Conservation (phyloP, 2,113 vertebrate species). For the Emydocephalus ijimae region DNA sequence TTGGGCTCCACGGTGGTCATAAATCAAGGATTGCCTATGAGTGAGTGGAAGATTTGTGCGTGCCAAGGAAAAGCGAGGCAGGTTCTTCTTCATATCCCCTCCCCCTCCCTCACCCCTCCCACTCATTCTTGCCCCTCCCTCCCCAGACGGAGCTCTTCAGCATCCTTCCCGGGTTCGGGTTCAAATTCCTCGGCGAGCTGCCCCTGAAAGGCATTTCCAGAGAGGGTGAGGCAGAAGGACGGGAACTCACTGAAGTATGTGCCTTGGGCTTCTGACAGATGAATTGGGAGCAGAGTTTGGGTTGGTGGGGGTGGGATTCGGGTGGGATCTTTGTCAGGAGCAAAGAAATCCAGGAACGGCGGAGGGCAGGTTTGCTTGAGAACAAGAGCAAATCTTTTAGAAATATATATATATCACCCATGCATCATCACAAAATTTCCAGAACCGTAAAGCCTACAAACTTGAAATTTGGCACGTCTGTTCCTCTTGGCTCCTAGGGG, state of each 20-base stretch:
- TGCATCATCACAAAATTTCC: too few species aligned
- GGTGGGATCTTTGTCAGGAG: background rate
- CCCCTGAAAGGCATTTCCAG: background rate
- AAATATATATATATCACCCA: too few species aligned
- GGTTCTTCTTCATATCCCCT: background rate
- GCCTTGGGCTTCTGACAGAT: background rate
- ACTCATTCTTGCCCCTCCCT: background rate
- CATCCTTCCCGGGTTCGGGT: conserved; percentile 42
- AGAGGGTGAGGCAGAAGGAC: background rate
- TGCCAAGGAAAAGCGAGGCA: background rate
- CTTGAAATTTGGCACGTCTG: too few species aligned
- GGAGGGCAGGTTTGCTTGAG: too few species aligned
- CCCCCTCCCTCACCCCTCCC: background rate
- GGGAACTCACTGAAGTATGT: background rate
- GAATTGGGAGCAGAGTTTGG: background rate
- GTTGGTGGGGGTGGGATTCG: background rate
- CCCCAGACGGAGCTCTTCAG: conserved; percentile 52
- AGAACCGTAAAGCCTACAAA: too few species aligned
- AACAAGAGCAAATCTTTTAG: too few species aligned
- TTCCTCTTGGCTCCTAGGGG: too few species aligned
- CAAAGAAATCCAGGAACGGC: too few species aligned
- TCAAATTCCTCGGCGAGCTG: conserved; percentile 23
- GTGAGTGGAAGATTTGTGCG: background rate
- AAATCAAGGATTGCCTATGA: too few species aligned
- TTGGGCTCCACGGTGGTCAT: too few species aligned